Base-by-base conservation (phyloP, 2,888 invertebrate species). In the Eupithecia inturbata region DNA sequence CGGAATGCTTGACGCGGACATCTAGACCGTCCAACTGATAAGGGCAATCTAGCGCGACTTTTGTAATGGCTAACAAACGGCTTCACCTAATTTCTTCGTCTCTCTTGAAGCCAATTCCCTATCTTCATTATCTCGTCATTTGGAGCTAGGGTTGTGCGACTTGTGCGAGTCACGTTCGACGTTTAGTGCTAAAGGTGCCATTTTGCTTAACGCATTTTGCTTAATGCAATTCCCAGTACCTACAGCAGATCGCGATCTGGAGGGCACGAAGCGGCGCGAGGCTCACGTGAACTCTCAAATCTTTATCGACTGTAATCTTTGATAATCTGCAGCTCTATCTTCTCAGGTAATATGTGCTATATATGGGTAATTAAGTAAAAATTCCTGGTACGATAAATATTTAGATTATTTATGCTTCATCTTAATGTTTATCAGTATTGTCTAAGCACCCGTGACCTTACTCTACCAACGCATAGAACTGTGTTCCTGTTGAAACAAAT, bases 401-500 rank as follows among this genome's bases (percentile, higher is more conserved):
- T 26, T 26, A 26, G 14, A 57, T 26, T 12, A 26, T 12, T 3
- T n/a, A 14, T 14, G 45, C 9, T 22, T 49, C 9, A 9, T n/a
- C n/a, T 49, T 49, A 10, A 19, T 10, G 19, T 28, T 28, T 19
- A 10, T 31, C 19, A 62, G 7, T 19, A 31, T 31, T 62, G 7
- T 19, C 63, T n/a, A n/a, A 36, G 12, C 36, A 64, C 31, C 36
- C 63, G n/a, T 36, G 36, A 63, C 16, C 7, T 36, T 33, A 33
- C 63, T n/a, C 63, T 19, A 36, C 36, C 63, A 33, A 63, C 12
- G 28, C 63, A 41, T 36, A 66, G 66, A 36, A 66, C 39, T 39
- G 89, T 89, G 88, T 92, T 91, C 89, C 84, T 83, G 86, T 90
- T 85, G 89, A 91, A 93, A 91, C 92, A 90, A 93, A 93, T 93